A percentile compares a stretch with the other conserved stretches of the same genome.
These are phyloP conservation scores for Hystrix brachyura DNA, from an alignment of 2,113 vertebrate species.

Conservation along the genomic window DNA sequence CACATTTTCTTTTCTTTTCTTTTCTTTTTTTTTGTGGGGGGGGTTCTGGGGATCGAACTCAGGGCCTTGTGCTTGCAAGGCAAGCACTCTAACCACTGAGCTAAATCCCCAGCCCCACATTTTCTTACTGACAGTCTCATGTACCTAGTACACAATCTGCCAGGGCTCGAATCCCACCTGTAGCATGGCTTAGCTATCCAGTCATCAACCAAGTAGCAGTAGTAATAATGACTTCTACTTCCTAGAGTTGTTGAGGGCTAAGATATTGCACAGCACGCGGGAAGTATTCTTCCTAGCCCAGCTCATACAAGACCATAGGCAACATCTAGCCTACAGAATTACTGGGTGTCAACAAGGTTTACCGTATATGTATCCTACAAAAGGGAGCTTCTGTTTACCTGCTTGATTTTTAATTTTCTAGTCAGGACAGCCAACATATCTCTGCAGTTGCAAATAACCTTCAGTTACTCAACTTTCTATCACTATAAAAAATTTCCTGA, in stretches of 20 bases:
- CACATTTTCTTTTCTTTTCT: background rate
- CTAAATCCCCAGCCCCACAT: background rate
- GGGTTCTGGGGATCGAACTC: too few species aligned
- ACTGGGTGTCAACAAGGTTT: background rate
- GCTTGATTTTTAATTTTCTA: background rate
- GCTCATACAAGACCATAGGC: background rate
- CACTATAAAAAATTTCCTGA: background rate
- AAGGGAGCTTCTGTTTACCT: background rate
- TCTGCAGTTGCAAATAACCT: background rate
- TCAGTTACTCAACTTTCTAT: background rate
- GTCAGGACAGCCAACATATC: background rate
- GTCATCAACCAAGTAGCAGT: background rate
- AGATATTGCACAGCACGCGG: background rate
- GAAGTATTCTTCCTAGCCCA: background rate
- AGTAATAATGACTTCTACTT: background rate
- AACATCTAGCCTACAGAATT: background rate
- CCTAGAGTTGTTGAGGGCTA: background rate
- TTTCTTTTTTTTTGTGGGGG: too few species aligned
- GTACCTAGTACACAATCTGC: background rate
- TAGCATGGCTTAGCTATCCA: background rate
- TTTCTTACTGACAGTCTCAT: background rate
- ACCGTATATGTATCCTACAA: background rate
- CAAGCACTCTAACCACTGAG: too few species aligned
- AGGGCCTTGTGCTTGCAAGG: too few species aligned
- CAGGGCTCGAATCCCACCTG: background rate